phyloP scores from a whole-genome alignment of 2,113 vertebrate species.

The Amphiprion percula region DNA sequence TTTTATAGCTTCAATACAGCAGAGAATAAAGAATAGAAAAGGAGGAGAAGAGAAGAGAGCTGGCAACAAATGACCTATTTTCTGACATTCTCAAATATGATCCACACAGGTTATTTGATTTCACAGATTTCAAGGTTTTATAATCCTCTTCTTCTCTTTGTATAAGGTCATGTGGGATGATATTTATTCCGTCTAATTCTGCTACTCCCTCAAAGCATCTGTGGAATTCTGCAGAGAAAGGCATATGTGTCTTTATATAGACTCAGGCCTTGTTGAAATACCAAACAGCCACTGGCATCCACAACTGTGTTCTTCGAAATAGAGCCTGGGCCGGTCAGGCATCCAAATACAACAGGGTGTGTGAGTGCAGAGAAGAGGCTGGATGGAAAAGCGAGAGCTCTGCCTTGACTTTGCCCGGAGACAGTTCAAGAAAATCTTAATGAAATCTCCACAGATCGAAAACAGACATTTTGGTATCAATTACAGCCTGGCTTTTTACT shows the following conservation, averaged over 20 bases:
- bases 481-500: background rate
- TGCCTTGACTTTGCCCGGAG: background rate
- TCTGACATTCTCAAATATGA: slow-evolving; percentile 4
- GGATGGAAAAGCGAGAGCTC: background rate
- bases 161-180: slow-evolving; percentile 17
- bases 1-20: slow-evolving; percentile 10
- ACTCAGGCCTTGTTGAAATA: slow-evolving; percentile 60
- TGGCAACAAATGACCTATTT: background rate
- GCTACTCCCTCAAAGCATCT: slow-evolving; percentile 47
- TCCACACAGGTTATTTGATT: background rate
- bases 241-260: slow-evolving; percentile 73
- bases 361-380: slow-evolving; percentile 14
- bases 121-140: background rate
- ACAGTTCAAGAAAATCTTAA: background rate
- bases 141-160: background rate
- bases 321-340: slow-evolving; percentile 58
- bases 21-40: background rate
- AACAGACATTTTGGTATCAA: too few relatives aligned
- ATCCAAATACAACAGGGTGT: slow-evolving; percentile 52
- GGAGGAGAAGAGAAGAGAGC: background rate
- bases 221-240: slow-evolving; percentile 72
- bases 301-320: slow-evolving; percentile 80
- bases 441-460: too few relatives aligned
- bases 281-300: slow-evolving; percentile 68
- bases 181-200: slow-evolving; percentile 38